Base-by-base conservation (phyloP, 2,113 vertebrate genomes). In the Garra rufa region DNA sequence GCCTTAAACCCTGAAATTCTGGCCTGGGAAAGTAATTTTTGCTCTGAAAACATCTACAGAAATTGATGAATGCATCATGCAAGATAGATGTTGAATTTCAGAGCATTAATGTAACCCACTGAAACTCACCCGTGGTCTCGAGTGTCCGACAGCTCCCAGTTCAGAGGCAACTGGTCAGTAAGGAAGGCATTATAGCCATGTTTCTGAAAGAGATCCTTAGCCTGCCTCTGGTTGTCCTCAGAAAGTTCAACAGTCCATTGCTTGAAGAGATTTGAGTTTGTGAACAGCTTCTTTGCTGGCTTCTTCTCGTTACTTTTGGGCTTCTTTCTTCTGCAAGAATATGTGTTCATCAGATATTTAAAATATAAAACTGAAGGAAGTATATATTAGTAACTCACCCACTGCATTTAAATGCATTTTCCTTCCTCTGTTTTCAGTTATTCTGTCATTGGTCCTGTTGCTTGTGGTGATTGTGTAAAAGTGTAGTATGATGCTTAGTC, bases 161-260 rank as follows among this genome's bases (percentile, higher is more conserved):
- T 88, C 82, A 94, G 88, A 9, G 93, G 91, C 38, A 94, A 83
- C 70, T 89, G 67, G 82, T 94, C 91, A 34, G 93, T 94, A n/a
- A 94, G 92, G 83, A 92, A 94, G 57, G 88, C 89, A 13, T 94
- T 94, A 90, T 94, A 94, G 9, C 94, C 93, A 7, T 93, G 93
- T 24, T 50, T 91, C 80, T 84, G 78, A 52, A 89, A 94, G 71
- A 92, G 46, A 10, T 9, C 48, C 85, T 94, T 89, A 0, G 94
- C 93, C 79, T 93, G 91, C 19, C 59, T 89, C 87, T 93, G 93
- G 41, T 94, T 91, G 50, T 92, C 90, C 79, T 94, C 92, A 0
- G 90, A 91, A 74, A 94, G 88, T 1, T 81, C 87, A 0, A 83
- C 86, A 0, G 91, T 92, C 93, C 93, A 94, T 14, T 80, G 83